Conservation (phyloP, 2,113 vertebrate species). For the Anseranas semipalmata region DNA sequence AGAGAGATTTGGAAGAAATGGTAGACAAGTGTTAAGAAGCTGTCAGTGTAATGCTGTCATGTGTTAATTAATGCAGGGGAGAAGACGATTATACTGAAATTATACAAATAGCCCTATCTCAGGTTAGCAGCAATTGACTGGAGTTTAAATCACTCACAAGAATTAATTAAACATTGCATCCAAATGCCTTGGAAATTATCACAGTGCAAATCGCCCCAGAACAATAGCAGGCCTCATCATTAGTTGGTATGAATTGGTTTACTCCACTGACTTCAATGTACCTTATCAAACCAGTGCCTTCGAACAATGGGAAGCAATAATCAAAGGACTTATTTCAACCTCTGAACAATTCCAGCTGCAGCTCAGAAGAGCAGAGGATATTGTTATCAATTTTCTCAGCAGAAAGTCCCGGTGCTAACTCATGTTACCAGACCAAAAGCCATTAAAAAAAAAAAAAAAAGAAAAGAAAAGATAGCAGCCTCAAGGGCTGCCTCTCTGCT, state of each 20-base stretch:
- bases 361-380: neutral
- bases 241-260: neutral
- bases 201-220: neutral
- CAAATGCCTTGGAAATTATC: constrained; percentile 33
- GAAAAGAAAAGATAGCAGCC: neutral
- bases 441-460: neutral
- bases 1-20: constrained; percentile 27
- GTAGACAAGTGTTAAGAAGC: constrained; percentile 43
- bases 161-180: constrained; percentile 48
- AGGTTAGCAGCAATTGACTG: constrained; percentile 46
- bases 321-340: neutral
- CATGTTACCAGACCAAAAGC: neutral
- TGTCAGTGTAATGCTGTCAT: constrained; percentile 53
- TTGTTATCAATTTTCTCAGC: neutral
- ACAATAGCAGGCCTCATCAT: neutral
- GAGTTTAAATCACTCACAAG: constrained; percentile 22
- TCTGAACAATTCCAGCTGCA: neutral
- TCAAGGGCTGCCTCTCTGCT: neutral
- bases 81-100: constrained; percentile 32
- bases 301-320: constrained; percentile 35
- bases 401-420: neutral
- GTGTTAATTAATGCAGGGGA: constrained; percentile 56
- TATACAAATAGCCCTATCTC: constrained; percentile 52
- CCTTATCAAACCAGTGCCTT: neutral
- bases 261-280: neutral